phyloP scores from a whole-genome alignment of 2,113 vertebrate species.

The Ammodytes dubius region DNA sequence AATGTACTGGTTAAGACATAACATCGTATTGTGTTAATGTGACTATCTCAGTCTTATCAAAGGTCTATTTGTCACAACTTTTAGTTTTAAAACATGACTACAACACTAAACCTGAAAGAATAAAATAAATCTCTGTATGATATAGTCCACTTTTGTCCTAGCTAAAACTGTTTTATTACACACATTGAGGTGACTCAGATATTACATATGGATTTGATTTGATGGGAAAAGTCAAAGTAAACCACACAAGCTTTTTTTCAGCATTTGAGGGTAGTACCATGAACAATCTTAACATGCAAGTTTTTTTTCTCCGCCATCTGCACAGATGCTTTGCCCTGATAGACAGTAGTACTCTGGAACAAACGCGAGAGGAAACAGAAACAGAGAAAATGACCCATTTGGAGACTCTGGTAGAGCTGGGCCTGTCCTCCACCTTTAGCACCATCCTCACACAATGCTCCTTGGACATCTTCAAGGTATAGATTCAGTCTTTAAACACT shows the following conservation, averaged over 20 bases:
- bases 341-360: conserved; percentile 97
- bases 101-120: neutral
- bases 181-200: neutral
- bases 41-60: neutral
- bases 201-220: neutral
- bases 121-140: neutral
- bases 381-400: conserved; percentile 99
- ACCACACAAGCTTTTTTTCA: neutral
- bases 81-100: neutral
- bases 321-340: conserved; percentile 97
- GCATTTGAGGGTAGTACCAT: neutral
- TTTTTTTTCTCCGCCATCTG: neutral
- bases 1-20: neutral
- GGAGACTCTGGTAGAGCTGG: conserved; percentile 96
- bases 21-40: neutral
- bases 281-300: neutral
- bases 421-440: conserved; percentile 97
- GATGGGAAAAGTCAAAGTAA: neutral
- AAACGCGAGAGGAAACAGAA: conserved; percentile 97
- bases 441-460: conserved; percentile 98
- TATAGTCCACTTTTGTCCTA: neutral
- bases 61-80: neutral
- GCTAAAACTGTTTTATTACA: neutral
- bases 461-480: conserved; percentile 96
- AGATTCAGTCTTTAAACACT: neutral